These are phyloP conservation scores for Ctenopoma kingsleyae DNA, from an alignment of 2,797 vertebrate species.

Conservation along the genomic window DNA sequence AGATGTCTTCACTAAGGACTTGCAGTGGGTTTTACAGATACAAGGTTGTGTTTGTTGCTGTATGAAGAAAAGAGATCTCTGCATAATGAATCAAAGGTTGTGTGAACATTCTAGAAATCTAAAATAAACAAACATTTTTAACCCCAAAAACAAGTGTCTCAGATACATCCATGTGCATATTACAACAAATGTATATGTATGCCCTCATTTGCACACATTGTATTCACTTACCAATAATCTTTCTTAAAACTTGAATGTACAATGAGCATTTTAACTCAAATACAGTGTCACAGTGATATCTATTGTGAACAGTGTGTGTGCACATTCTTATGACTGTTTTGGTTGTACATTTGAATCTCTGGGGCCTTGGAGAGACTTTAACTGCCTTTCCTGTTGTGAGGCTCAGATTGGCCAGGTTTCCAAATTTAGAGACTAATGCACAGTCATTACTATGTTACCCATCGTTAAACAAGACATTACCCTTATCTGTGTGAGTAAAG, in stretches of 20 bases:
- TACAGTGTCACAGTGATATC: constrained; percentile 1
- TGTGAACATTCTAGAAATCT: constrained; percentile 21
- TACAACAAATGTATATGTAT: not conserved
- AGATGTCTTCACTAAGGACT: constrained; percentile 23
- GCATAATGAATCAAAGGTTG: constrained; percentile 57
- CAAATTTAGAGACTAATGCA: constrained; percentile 31
- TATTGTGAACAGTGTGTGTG: constrained; percentile 4
- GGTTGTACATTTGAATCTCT: constrained; percentile 17
- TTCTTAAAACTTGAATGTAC: not conserved
- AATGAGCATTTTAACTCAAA: not conserved
- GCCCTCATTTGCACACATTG: not conserved
- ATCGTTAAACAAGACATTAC: constrained; percentile 41
- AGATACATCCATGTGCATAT: not conserved
- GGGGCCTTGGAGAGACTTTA: constrained; percentile 18
- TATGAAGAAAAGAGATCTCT: constrained; percentile 31
- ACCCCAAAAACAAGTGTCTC: constrained; percentile 19
- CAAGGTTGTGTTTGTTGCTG: constrained; percentile 24
- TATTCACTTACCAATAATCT: constrained; percentile 1
- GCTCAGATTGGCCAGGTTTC: constrained; percentile 43
- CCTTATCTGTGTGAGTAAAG: constrained; percentile 58
- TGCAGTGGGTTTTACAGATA: constrained; percentile 35
- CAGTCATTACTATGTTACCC: constrained; percentile 39
- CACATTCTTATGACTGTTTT: constrained; percentile 6
- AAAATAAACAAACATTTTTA: constrained; percentile 29
- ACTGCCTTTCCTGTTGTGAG: constrained; percentile 8